Conservation (phyloP, 2,113 vertebrate genomes). For the Colossoma macropomum region DNA sequence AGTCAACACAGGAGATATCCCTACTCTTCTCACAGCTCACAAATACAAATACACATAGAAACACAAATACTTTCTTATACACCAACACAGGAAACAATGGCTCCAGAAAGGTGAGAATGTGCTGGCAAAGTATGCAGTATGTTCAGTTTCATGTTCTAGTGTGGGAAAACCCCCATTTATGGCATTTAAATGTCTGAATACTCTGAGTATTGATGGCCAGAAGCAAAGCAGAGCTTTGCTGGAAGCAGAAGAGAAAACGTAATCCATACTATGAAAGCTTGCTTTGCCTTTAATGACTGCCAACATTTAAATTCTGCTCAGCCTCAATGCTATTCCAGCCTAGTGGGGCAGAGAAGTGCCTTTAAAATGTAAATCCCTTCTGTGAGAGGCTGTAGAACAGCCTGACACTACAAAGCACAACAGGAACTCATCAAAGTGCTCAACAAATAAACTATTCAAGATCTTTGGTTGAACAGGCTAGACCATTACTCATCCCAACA, state of each 20-base stretch:
- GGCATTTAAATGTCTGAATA: slow-evolving; percentile 35
- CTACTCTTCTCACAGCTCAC: background rate
- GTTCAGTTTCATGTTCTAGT: background rate
- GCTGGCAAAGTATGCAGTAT: background rate
- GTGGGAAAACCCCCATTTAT: background rate
- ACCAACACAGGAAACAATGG: background rate
- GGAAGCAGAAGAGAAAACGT: background rate
- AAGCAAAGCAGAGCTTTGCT: background rate
- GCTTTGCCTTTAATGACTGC: slow-evolving; percentile 2
- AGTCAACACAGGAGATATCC: slow-evolving; percentile 24
- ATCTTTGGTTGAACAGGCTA: slow-evolving; percentile 24
- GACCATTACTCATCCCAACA: slow-evolving; percentile 19
- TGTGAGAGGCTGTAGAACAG: slow-evolving; percentile 16
- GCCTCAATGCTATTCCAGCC: slow-evolving; percentile 12
- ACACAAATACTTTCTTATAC: background rate
- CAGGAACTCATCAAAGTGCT: slow-evolving; percentile 18
- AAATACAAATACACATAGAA: background rate
- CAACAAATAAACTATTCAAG: slow-evolving; percentile 41
- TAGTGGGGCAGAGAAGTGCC: background rate
- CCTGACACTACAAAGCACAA: slow-evolving; percentile 6
- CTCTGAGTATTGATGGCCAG: background rate
- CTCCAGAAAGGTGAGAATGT: slow-evolving; percentile 5
- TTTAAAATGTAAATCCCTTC: slow-evolving; percentile 44
- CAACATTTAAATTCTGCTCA: slow-evolving; percentile 18
- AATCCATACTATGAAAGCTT: slow-evolving; percentile 29